Conservation (phyloP, 1,140 invertebrate genomes). For the Halyomorpha halys region DNA sequence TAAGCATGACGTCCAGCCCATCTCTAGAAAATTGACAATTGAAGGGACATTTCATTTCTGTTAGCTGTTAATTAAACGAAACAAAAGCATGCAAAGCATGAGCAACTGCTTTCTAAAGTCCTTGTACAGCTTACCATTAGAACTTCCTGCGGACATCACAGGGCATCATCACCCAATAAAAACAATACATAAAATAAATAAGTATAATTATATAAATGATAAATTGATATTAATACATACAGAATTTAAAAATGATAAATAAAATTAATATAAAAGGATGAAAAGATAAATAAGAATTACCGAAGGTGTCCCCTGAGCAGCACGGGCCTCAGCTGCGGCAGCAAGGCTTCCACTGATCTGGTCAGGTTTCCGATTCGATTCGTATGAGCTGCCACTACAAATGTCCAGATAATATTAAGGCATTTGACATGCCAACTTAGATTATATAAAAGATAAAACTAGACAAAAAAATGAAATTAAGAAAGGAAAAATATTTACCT, state of each 20-base stretch:
- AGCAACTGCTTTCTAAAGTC: not conserved
- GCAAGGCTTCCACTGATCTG: constrained; percentile 43
- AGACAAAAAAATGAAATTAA: too few relatives aligned
- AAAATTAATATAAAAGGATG: not conserved
- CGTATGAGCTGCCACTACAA: constrained; percentile 58
- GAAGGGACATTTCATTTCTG: too few relatives aligned
- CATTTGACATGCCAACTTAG: constrained; percentile 19
- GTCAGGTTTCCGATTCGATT: constrained; percentile 56
- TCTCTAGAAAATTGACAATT: constrained; percentile 4
- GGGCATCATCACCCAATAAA: constrained; percentile 14
- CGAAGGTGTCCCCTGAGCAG: constrained; percentile 24
- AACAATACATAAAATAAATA: not conserved
- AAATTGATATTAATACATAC: not conserved
- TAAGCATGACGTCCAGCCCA: not conserved
- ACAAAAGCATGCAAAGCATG: constrained; percentile 12
- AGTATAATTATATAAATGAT: not conserved
- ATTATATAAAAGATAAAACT: not conserved
- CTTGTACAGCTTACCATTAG: constrained; percentile 11
- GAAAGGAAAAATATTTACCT: too few relatives aligned
- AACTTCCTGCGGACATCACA: constrained; percentile 10
- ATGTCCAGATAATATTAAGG: too few relatives aligned
- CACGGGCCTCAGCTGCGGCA: constrained; percentile 28
- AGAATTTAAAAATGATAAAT: not conserved
- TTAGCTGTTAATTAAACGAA: too few relatives aligned
- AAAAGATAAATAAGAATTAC: not conserved